Conservation (phyloP, 2,113 vertebrate species). For the Gasterosteus nipponicus region DNA sequence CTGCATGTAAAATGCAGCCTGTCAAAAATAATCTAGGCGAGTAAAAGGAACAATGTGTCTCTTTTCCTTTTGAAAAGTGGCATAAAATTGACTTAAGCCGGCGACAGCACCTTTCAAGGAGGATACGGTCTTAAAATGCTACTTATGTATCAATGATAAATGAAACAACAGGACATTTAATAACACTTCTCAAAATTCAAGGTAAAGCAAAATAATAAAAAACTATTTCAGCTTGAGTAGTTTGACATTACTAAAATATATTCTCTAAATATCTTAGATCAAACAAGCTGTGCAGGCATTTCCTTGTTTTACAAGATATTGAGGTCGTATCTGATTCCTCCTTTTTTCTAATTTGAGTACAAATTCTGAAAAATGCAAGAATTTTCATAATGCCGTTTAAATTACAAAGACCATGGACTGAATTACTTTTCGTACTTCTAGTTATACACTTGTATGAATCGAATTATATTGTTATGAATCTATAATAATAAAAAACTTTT, state of each 20-base stretch:
- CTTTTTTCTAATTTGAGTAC: not conserved
- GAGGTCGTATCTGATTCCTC: not conserved
- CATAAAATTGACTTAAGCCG: not conserved
- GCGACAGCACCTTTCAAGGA: not conserved
- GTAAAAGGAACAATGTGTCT: not conserved
- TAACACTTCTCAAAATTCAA: not conserved
- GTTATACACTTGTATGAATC: not conserved
- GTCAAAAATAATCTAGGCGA: not conserved
- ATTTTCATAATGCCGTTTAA: not conserved
- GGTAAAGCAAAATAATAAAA: not conserved
- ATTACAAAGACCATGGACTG: not conserved
- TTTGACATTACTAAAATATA: not conserved
- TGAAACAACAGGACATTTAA: not conserved
- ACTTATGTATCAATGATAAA: not conserved
- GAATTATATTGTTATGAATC: not conserved
- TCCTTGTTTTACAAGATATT: not conserved
- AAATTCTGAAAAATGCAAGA: not conserved
- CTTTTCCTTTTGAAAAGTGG: not conserved
- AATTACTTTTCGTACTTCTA: not conserved
- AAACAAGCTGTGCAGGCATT: not conserved
- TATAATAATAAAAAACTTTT: not conserved
- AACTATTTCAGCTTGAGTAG: not conserved
- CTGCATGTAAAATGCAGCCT: not conserved
- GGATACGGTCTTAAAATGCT: not conserved
- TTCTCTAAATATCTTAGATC: not conserved